Percentiles rank a stretch among this genome's conserved stretches.
These are phyloP conservation scores for Poicephalus gulielmi DNA, from an alignment of 2,113 vertebrate genomes.

Conservation along the genomic window DNA sequence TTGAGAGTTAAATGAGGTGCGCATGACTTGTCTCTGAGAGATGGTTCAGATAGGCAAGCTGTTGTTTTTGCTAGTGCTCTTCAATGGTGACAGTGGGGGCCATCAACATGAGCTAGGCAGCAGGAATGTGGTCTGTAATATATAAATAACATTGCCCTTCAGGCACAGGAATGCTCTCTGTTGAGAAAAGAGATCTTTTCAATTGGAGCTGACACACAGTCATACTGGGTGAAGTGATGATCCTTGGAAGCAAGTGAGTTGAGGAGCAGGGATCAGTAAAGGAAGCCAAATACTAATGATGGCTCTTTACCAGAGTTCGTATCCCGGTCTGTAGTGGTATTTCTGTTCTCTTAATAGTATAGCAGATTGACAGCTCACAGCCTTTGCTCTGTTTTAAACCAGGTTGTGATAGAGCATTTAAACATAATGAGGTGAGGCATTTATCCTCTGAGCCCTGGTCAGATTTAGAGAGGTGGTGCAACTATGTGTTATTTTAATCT, in stretches of 20 bases:
- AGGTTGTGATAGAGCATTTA: constrained; percentile 33
- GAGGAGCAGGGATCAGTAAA: not conserved
- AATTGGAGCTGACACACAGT: not conserved
- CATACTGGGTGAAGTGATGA: not conserved
- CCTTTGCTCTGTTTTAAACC: constrained; percentile 34
- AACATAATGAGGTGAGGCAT: constrained; percentile 21
- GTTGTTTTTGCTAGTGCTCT: not conserved
- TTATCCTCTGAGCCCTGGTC: constrained; percentile 43
- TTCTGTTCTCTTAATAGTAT: not conserved
- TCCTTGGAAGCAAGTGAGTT: not conserved
- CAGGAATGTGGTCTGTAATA: not conserved
- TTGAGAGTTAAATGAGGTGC: constrained; percentile 4
- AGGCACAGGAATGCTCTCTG: not conserved
- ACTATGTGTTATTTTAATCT: constrained; percentile 38
- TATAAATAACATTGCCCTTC: constrained; percentile 4
- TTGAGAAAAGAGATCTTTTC: not conserved
- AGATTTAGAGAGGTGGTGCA: constrained; percentile 44
- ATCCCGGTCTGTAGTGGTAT: not conserved
- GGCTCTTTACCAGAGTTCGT: not conserved
- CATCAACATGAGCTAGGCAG: constrained; percentile 1
- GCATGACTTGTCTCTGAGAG: not conserved
- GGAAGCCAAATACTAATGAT: not conserved
- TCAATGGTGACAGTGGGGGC: not conserved
- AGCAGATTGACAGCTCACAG: constrained; percentile 10
- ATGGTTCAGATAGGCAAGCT: not conserved